These are phyloP conservation scores for Diarsia rubi DNA, from an alignment of 2,888 invertebrate species.

Conservation along the genomic window DNA sequence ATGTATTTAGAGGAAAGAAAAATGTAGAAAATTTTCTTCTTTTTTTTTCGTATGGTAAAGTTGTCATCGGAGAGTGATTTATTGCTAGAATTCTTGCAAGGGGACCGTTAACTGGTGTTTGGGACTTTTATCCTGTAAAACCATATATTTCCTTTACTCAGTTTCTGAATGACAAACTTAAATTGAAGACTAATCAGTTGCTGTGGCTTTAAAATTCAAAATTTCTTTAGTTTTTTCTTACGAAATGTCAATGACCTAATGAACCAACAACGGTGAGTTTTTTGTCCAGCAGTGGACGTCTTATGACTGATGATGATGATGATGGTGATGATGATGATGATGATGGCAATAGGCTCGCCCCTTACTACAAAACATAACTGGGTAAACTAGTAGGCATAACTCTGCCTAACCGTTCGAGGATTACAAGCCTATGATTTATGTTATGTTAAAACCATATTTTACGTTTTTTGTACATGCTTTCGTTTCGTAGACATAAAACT, in stretches of 20 bases:
- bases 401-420: no score
- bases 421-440: no score
- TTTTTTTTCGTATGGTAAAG: conserved; percentile 32
- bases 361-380: no score
- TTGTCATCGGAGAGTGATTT: conserved; percentile 43
- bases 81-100: conserved; percentile 13
- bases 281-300: no score
- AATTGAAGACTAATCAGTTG: neutral
- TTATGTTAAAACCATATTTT: neutral
- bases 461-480: neutral
- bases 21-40: conserved; percentile 28
- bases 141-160: neutral
- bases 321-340: no score
- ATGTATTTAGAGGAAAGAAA: conserved; percentile 48
- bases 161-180: neutral
- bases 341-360: no score
- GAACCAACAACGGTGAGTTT: neutral
- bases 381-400: no score
- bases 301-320: no score
- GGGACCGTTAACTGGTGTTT: neutral
- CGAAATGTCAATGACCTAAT: neutral
- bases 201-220: neutral
- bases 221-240: neutral
- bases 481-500: neutral
- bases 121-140: neutral